phyloP scores from a whole-genome alignment of 2,113 vertebrate species.

The Psittacula cyanocephala region DNA sequence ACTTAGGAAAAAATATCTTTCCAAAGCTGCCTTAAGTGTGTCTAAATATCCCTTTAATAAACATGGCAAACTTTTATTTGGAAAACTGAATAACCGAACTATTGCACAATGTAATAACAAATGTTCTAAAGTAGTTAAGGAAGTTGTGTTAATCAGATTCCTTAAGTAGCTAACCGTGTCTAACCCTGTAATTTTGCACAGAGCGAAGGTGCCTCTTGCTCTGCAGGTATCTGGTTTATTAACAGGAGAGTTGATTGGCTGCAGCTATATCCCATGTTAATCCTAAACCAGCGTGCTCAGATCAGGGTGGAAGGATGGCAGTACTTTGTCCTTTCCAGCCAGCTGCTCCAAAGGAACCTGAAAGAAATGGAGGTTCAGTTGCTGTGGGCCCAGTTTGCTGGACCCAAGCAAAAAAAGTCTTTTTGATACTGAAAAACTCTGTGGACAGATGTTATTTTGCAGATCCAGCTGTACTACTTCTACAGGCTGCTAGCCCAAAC shows the following conservation, averaged over 20 bases:
- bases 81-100: conserved; percentile 65
- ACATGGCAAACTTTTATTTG: conserved; percentile 49
- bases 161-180: conserved; percentile 49
- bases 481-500: neutral
- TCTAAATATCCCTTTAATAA: conserved; percentile 64
- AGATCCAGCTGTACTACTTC: neutral
- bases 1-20: conserved; percentile 25
- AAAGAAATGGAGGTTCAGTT: neutral
- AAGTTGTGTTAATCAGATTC: conserved; percentile 57
- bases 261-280: neutral
- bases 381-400: neutral
- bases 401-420: neutral
- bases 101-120: conserved; percentile 41
- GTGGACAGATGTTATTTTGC: neutral
- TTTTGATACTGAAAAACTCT: neutral
- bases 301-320: neutral
- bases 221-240: conserved; percentile 62
- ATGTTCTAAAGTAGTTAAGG: conserved; percentile 65
- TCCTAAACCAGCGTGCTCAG: neutral
- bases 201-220: conserved; percentile 49
- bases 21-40: conserved; percentile 44
- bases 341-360: neutral
- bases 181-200: conserved; percentile 61
- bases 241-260: conserved; percentile 2
- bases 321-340: neutral